These are phyloP conservation scores for Cololabis saira DNA, from an alignment of 2,113 vertebrate species.

Conservation along the genomic window DNA sequence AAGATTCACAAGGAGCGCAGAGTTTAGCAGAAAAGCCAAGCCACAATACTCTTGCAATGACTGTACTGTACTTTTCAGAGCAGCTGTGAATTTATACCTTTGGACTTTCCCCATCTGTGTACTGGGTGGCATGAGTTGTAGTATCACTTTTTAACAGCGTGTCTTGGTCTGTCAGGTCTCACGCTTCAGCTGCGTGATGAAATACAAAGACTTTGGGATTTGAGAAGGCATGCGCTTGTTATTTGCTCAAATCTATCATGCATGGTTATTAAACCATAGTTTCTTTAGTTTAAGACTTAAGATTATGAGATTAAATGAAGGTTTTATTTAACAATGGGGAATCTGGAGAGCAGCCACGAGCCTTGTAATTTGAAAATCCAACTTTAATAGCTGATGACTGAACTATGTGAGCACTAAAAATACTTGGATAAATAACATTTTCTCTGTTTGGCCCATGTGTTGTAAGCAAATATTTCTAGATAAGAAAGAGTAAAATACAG, in stretches of 20 bases:
- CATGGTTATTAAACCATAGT: background rate
- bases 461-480: background rate
- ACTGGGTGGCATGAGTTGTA: background rate
- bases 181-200: background rate
- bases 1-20: constrained; percentile 4
- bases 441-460: background rate
- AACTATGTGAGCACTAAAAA: background rate
- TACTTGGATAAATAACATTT: constrained; percentile 3
- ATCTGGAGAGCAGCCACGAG: constrained; percentile 1
- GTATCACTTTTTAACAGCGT: constrained; percentile 5
- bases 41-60: constrained; percentile 1
- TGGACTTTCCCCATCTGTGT: constrained; percentile 10
- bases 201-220: constrained; percentile 24
- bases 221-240: constrained; percentile 10
- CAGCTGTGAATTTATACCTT: background rate
- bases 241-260: constrained; percentile 9
- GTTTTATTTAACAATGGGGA: constrained; percentile 23
- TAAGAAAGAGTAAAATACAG: background rate
- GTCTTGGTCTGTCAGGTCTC: background rate
- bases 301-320: constrained; percentile 21
- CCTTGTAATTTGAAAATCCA: constrained; percentile 19
- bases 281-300: constrained; percentile 5
- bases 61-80: background rate
- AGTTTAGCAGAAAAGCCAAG: constrained; percentile 13
- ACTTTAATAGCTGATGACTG: constrained; percentile 10